Evolutionary conservation across 2,113 vertebrate genomes (phyloP).

Genomic region (Mustela nigripes): DNA sequence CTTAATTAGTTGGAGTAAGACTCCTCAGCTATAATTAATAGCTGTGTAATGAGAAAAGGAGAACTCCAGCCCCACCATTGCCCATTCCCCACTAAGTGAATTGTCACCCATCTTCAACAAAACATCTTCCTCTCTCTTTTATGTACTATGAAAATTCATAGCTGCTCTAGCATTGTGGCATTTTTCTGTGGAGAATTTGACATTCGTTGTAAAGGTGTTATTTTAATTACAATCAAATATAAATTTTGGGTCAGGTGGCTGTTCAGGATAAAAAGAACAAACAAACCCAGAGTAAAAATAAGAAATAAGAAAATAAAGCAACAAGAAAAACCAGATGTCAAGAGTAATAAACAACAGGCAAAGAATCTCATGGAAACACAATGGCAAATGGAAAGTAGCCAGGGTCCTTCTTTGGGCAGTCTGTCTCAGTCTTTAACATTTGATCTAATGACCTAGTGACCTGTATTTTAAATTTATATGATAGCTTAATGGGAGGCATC

Average conservation of each 20-base stretch:
- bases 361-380: neutral
- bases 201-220: neutral
- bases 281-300: constrained; percentile 27
- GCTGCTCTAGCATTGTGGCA: neutral
- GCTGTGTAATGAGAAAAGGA: neutral
- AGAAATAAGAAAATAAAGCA: constrained; percentile 10
- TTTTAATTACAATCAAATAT: constrained; percentile 54
- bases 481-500: neutral
- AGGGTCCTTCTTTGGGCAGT: neutral
- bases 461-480: constrained; percentile 3
- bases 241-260: constrained; percentile 32
- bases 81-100: neutral
- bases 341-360: neutral
- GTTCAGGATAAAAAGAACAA: constrained; percentile 35
- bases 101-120: neutral
- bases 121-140: neutral
- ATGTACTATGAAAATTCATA: neutral
- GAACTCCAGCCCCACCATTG: neutral
- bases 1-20: neutral
- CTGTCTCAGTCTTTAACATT: neutral
- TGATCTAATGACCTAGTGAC: neutral
- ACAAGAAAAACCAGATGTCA: neutral
- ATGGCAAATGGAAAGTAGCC: neutral
- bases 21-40: neutral
- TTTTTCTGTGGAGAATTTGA: constrained; percentile 28